Evolutionary conservation across 2,797 vertebrate species (phyloP).

Genomic region (Alca torda): DNA sequence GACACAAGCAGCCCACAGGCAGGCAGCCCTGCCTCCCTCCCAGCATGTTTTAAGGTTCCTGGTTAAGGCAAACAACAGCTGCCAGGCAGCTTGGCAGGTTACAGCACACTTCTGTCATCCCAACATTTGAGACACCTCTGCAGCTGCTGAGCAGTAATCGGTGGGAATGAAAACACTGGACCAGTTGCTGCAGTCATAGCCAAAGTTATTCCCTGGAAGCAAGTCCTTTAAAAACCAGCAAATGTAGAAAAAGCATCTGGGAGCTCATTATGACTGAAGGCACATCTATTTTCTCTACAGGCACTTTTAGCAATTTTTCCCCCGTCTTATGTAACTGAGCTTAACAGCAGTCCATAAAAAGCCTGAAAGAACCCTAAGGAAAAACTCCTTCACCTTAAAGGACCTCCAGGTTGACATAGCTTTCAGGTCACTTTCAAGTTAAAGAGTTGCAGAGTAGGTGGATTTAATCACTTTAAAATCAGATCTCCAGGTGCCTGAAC

Average conservation of each 20-base stretch:
- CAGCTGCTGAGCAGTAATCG: fast-evolving
- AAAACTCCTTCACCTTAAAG: background rate
- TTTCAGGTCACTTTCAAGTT: background rate
- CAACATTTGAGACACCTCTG: background rate
- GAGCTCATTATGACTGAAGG: background rate
- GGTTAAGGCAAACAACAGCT: background rate
- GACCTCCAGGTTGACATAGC: background rate
- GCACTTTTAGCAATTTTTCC: background rate
- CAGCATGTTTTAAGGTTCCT: fast-evolving
- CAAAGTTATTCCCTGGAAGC: background rate
- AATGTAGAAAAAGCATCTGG: background rate
- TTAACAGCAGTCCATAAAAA: background rate
- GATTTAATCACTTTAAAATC: background rate
- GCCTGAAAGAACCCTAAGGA: background rate
- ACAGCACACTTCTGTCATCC: fast-evolving
- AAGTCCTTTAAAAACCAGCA: background rate
- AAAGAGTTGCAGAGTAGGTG: background rate
- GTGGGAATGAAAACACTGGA: background rate
- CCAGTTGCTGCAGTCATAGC: background rate
- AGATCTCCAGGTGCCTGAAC: background rate
- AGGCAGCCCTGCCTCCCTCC: background rate
- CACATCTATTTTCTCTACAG: background rate
- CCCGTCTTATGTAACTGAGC: background rate
- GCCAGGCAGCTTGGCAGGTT: background rate
- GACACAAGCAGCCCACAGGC: fast-evolving